Evolutionary conservation across 2,888 invertebrate genomes (phyloP).

Genomic region (Idaea dimidiata): DNA sequence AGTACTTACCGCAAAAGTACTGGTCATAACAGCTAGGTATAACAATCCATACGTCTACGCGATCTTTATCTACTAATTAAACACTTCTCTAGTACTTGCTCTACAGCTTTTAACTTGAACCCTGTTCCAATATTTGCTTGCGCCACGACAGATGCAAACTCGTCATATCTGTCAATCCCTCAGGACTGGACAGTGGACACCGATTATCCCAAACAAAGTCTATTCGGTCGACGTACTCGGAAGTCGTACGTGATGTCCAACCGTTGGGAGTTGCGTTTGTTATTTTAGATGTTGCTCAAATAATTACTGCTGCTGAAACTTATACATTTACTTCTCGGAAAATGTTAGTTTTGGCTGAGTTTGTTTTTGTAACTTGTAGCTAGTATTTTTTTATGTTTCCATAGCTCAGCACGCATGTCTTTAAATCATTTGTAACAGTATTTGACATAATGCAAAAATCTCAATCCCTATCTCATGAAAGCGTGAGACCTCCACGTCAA

Average conservation of each 20-base stretch:
- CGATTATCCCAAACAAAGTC: conserved; percentile 50
- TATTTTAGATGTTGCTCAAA: conserved; percentile 51
- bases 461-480: conserved; percentile 37
- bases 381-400: neutral
- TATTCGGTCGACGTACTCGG: conserved; percentile 34
- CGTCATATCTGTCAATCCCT: conserved; percentile 46
- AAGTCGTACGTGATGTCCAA: conserved; percentile 36
- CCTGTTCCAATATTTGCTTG: conserved; percentile 47
- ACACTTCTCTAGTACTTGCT: conserved; percentile 6
- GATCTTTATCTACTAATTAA: neutral
- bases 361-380: neutral
- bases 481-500: conserved; percentile 25
- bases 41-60: too few relatives aligned
- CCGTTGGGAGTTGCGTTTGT: conserved; percentile 48
- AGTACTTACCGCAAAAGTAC: neutral
- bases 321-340: conserved; percentile 32
- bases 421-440: neutral
- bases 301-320: conserved; percentile 42
- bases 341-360: conserved; percentile 7
- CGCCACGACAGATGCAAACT: conserved; percentile 66
- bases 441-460: conserved; percentile 10
- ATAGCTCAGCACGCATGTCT: neutral
- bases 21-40: too few relatives aligned
- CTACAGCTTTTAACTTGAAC: conserved; percentile 27
- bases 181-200: conserved; percentile 42